A percentile compares a stretch with the other conserved stretches of the same genome.
phyloP scores from a whole-genome alignment of 2,113 vertebrate species.

The Peucedramus taeniatus region DNA sequence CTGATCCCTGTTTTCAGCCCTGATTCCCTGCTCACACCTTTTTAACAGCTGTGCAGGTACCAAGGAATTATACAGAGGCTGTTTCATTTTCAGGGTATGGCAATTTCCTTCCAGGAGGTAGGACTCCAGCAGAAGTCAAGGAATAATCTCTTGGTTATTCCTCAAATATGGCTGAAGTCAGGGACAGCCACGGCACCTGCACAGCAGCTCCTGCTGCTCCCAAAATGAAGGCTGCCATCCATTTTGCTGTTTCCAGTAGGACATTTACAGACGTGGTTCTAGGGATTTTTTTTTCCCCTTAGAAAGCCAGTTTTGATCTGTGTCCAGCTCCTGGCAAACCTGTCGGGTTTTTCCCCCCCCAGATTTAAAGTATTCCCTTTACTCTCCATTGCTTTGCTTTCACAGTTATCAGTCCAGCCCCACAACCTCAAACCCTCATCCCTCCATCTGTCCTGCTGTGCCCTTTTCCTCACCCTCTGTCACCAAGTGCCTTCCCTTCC shows the following conservation, averaged over 20 bases:
- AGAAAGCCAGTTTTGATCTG: neutral
- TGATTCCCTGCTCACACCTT: neutral
- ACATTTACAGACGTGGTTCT: accelerated
- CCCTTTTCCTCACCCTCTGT: neutral
- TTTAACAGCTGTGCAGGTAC: neutral
- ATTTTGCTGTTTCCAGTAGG: neutral
- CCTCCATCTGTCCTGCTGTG: neutral
- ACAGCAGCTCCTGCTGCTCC: constrained; percentile 1
- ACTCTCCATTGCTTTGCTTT: neutral
- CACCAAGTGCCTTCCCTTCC: neutral
- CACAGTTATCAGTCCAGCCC: neutral
- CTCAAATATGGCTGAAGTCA: neutral
- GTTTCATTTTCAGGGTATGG: neutral
- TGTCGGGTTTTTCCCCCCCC: accelerated
- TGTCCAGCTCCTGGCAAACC: neutral
- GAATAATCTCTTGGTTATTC: neutral
- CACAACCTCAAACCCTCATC: no score
- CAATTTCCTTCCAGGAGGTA: neutral
- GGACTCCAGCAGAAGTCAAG: neutral
- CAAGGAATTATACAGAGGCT: accelerated
- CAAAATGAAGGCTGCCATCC: constrained; percentile 41
- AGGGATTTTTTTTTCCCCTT: neutral
- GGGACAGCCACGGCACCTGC: neutral
- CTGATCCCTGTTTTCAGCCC: neutral
- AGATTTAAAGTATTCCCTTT: neutral